Evolutionary conservation across 1,140 invertebrate species (phyloP), one percentile per base, ranked within the genome.

Genomic region (Zaprionus camerounensis): DNA sequence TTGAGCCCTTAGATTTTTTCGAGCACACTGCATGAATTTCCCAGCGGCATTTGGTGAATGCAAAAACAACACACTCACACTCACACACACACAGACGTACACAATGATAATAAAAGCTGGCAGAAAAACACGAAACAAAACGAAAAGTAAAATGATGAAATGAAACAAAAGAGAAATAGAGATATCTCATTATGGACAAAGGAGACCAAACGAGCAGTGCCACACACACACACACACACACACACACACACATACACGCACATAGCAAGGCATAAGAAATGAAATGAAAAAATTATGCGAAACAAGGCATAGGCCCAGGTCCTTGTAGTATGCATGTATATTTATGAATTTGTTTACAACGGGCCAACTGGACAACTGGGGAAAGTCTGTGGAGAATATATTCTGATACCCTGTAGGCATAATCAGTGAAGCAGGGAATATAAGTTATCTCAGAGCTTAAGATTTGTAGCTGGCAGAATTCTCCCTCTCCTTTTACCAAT

Each of bases 181-280:
- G 81, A 88, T 88, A 88, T 90, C 84, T 90, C 84, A 88, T 88
- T 88, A 88, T 88, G 84, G 78, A 84, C 84, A 88, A 88, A 88
- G 84, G 78, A 75, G 81, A 75, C 72, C 81, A 78, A 80, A 83
- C 69, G 63, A 72, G 59, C 63, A 63, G 53, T 17, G 64, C 64
- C 61, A 65, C 17, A 51, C 31, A 44, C 13, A 58, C 15, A 59
- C 17, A 17, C 31, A 44, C 13, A 58, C 15, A 59, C 17, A 17
- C 17, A 17, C 24, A 55, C 24, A 69, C 11, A 26, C 13, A 63
- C 15, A 31, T 12, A 46, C 28, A 44, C 26, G n/a, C 24, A 24
- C 44, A 61, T 17, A 61, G 38, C 46, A 15, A 56, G 17, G 70
- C 55, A 76, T 31, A 81, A 71, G 61, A 76, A 88, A 87, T 78